Evolutionary conservation across 2,888 invertebrate genomes (phyloP).

Genomic region (Rhorus exstirpatorius): DNA sequence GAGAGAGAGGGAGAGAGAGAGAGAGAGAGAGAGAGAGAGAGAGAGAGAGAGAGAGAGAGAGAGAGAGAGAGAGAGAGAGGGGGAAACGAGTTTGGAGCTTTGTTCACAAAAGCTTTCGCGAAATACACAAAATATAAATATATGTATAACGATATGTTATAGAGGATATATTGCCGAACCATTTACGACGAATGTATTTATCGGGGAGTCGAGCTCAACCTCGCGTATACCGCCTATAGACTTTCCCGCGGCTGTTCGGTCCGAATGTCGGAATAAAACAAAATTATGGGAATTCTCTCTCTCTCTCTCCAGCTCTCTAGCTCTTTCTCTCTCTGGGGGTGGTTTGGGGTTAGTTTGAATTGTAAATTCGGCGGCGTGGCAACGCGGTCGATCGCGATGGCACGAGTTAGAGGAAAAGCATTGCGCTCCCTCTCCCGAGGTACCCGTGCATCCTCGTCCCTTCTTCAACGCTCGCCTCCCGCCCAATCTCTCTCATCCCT

Average conservation of each 20-base stretch:
- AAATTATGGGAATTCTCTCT: constrained; percentile 59
- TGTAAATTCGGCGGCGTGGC: constrained; percentile 70
- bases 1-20: too few relatives aligned
- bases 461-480: constrained; percentile 23
- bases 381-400: constrained; percentile 62
- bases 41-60: too few relatives aligned
- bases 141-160: constrained; percentile 18
- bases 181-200: constrained; percentile 72
- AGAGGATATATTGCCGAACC: constrained; percentile 40
- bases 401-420: constrained; percentile 44
- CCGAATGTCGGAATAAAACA: constrained; percentile 66
- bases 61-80: too few relatives aligned
- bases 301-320: neutral
- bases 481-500: constrained; percentile 15
- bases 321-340: constrained; percentile 21
- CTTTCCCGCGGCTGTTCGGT: constrained; percentile 60
- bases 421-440: constrained; percentile 45
- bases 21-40: too few relatives aligned
- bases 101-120: constrained; percentile 29
- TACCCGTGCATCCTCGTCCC: constrained; percentile 3
- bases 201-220: constrained; percentile 54
- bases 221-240: constrained; percentile 47
- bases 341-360: constrained; percentile 72
- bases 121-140: constrained; percentile 8
- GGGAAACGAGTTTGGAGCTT: too few relatives aligned